Evolutionary conservation across 2,888 invertebrate genomes (phyloP).

Genomic region (Aspidapion aeneum): DNA sequence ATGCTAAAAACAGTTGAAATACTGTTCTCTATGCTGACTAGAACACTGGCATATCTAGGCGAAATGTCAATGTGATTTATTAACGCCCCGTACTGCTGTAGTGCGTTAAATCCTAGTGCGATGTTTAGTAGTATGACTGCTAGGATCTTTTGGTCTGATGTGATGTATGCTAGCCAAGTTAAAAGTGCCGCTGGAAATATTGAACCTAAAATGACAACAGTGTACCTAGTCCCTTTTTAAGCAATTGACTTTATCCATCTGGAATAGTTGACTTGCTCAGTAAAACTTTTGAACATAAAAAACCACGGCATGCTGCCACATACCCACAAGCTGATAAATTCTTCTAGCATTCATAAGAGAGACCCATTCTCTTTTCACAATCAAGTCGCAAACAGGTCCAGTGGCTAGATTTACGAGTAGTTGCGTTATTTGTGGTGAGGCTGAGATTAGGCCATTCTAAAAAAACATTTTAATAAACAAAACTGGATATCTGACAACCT

Average conservation of each 20-base stretch:
- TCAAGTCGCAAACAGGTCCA: constrained; percentile 20
- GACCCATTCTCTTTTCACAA: constrained; percentile 18
- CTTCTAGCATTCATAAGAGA: constrained; percentile 23
- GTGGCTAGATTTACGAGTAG: constrained; percentile 11
- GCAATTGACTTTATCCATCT: not conserved
- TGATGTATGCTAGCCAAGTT: constrained; percentile 18
- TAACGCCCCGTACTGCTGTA: constrained; percentile 18
- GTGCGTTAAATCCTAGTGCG: constrained; percentile 18
- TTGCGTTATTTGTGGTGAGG: constrained; percentile 20
- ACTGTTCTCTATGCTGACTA: constrained; percentile 22
- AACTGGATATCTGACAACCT: not conserved
- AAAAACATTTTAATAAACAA: constrained; percentile 5
- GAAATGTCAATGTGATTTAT: constrained; percentile 23
- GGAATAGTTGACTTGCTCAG: not conserved
- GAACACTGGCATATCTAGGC: constrained; percentile 21
- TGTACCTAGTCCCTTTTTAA: not conserved
- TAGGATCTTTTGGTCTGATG: constrained; percentile 14
- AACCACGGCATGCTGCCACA: not conserved
- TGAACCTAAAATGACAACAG: constrained; percentile 11
- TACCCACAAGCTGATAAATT: constrained; percentile 21
- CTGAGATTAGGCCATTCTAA: constrained; percentile 22
- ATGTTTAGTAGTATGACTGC: constrained; percentile 19
- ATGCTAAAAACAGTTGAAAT: constrained; percentile 20
- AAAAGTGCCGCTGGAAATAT: constrained; percentile 16
- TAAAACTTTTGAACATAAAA: constrained; percentile 3